phyloP scores from a whole-genome alignment of 2,113 vertebrate species.

The Anguilla rostrata region DNA sequence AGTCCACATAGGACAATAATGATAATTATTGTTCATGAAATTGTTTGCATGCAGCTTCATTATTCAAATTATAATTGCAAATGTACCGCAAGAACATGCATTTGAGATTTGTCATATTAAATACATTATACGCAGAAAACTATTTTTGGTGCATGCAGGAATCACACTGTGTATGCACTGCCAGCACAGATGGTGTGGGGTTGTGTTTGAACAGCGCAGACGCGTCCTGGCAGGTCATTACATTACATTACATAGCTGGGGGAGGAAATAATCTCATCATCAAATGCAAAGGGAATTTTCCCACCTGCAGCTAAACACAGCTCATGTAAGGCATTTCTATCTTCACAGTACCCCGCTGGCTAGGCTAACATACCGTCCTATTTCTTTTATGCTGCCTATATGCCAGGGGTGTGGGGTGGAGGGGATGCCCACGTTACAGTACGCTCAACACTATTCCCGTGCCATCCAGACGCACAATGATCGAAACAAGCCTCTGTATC shows the following conservation, averaged over 20 bases:
- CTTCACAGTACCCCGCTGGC: background rate
- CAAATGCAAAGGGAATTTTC: slow-evolving; percentile 20
- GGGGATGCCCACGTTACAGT: background rate
- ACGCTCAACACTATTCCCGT: background rate
- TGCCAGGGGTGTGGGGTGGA: background rate
- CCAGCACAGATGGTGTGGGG: background rate
- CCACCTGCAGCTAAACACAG: slow-evolving; percentile 12
- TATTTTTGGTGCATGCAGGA: background rate
- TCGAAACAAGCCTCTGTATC: background rate
- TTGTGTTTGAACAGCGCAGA: background rate
- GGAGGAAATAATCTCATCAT: slow-evolving; percentile 6
- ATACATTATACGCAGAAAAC: background rate
- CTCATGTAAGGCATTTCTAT: background rate
- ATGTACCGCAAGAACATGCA: background rate
- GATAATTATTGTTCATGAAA: background rate
- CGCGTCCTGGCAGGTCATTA: slow-evolving; percentile 10
- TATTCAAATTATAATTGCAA: background rate
- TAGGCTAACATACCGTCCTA: background rate
- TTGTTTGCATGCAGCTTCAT: background rate
- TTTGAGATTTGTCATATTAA: background rate
- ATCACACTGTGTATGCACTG: background rate
- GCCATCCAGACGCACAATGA: background rate
- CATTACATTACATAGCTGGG: slow-evolving; percentile 20
- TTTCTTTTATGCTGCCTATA: background rate
- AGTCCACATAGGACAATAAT: too few relatives aligned